Base-by-base conservation (phyloP, 1,140 invertebrate genomes). In the Aphidius gifuensis region DNA sequence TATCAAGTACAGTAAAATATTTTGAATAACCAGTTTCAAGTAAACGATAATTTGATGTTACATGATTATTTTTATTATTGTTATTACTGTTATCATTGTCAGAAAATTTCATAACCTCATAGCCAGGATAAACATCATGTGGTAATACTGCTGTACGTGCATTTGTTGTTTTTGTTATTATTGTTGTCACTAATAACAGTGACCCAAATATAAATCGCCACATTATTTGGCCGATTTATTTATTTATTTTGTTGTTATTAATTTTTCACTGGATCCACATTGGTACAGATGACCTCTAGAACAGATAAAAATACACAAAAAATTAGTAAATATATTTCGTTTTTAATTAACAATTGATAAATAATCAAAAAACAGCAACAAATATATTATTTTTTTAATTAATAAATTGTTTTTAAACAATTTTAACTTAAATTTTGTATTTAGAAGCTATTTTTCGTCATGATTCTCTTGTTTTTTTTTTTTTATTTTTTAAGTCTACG, bases 1-100 rank as follows among this genome's bases (percentile, higher is more conserved):
- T 89, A 55, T 90, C 87, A n/a, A 96, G 84, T 42, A 95, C 87
- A 1, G 92, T 90, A 74, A 96, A 96, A 73, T 88, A 94, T 55
- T 90, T 85, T 9, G 89, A 90, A 74, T 86, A 92, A 50, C 87
- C 90, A 23, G 86, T 91, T 65, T 92, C 89, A 66, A 92, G 74
- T 9, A 92, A 79, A 21, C 84, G 85, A 74, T 87, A 91, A 44
- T 84, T 83, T 40, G 85, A 83, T 60, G 83, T 79, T 46, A 80
- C 77, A 56, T 78, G 71, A 43, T 69, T 68, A 38, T 64, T 42
- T 5, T 69, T 62, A 69, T 76, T 77, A 32, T 32, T 16, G 16
- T 16, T 16, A 16, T 16, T 16, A 16, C 16, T 16, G 16, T 16
- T 32, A 32, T 32, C 23, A 32, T 32, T 32, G 4, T 32, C 23